Evolutionary conservation across 2,113 vertebrate genomes (phyloP), one percentile per base, ranked within the genome.

Genomic region (Gymnobelideus leadbeateri): DNA sequence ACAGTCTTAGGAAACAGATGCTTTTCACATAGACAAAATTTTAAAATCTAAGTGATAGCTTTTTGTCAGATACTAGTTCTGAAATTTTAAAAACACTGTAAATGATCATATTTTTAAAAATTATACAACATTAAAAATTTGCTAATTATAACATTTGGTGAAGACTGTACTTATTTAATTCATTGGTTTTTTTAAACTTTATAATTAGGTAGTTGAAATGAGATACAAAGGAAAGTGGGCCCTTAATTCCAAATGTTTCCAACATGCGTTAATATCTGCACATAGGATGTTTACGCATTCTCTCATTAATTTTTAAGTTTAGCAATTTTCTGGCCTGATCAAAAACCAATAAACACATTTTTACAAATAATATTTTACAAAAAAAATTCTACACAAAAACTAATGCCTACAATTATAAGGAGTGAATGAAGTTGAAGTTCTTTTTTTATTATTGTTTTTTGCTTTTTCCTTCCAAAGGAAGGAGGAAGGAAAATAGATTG

Each of bases 1-100:
- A 96, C 57, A 89, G 93, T 95, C 89, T 96, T 93, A 97, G 68
- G 5, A 97, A n/a, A 95, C 31, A 93, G 95, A 91, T 96, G 94
- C 0, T 68, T 21, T 94, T 96, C 90, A 51, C 91, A 96, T 97
- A 94, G 54, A 96, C 0, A 96, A 51, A 91, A 89, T 94, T 47
- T 91, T 95, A 95, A 97, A 93, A 47, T 49, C 52, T 90, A 50
- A 93, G 93, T 89, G 91, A 93, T 7, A 43, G 49, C 49, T 92
- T 93, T 11, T 14, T 2, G 89, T 89, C 43, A 91, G 84, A 53
- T 53, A 94, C 24, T 93, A 14, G 93, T 91, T 94, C 53, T 28
- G 46, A 97, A 4, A 95, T 90, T 10, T 12, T 28, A 21, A 57
- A 26, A 46, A 25, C 49, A 95, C 8, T 89, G 94, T 53, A 93